A percentile compares a stretch with the other conserved stretches of the same genome.
Evolutionary conservation across 2,888 invertebrate genomes (phyloP).

Genomic region (Morpho helenor): DNA sequence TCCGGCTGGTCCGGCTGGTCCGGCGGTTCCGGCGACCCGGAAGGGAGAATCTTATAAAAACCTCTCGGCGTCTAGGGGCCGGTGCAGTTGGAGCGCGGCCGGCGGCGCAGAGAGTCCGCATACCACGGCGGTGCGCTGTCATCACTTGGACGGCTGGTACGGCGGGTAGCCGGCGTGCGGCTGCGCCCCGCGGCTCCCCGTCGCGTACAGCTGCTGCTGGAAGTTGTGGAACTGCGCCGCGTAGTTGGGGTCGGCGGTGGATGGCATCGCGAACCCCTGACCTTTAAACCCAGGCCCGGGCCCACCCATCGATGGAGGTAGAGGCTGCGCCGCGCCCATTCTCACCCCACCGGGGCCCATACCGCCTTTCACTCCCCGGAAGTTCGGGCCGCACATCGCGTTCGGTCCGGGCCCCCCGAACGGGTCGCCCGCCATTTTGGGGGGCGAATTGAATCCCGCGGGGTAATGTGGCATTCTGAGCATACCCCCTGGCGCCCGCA

Average conservation of each 20-base stretch:
- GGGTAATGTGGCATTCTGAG: constrained; percentile 72
- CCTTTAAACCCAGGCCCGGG: constrained; percentile 84
- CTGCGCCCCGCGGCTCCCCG: constrained; percentile 72
- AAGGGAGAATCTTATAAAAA: constrained; percentile 4
- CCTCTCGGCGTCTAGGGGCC: constrained; percentile 6
- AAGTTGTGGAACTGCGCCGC: constrained; percentile 97
- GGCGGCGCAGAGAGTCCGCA: constrained; percentile 3
- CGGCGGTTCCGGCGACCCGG: neutral
- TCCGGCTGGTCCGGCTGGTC: neutral
- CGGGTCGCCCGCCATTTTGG: constrained; percentile 59
- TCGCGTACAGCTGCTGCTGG: constrained; percentile 96
- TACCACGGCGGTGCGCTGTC: constrained; percentile 26
- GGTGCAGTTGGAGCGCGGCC: constrained; percentile 1
- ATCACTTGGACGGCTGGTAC: constrained; percentile 74
- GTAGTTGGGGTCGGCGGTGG: constrained; percentile 93
- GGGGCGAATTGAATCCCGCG: constrained; percentile 68
- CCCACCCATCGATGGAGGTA: constrained; percentile 89
- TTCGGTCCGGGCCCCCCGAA: constrained; percentile 47
- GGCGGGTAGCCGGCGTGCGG: constrained; percentile 70
- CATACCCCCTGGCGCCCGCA: constrained; percentile 56
- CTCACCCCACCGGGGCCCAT: constrained; percentile 55
- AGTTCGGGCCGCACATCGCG: constrained; percentile 60
- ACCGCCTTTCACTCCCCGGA: constrained; percentile 62
- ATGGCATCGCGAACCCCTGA: constrained; percentile 90
- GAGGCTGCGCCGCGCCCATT: constrained; percentile 82